Conservation (phyloP, 1,140 invertebrate species). For the Phymorhynchus buccinoides region DNA sequence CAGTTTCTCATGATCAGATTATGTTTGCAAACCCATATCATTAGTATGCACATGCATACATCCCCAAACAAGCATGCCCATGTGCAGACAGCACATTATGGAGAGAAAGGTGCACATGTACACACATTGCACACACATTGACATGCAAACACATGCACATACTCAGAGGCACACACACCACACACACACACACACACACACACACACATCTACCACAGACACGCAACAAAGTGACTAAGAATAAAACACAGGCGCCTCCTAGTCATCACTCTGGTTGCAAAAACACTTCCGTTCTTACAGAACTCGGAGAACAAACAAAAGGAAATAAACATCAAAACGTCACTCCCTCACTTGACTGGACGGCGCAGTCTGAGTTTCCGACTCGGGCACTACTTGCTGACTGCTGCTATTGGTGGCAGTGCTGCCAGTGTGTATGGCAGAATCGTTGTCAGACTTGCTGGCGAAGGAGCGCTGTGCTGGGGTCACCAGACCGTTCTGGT, state of each 20-base stretch:
- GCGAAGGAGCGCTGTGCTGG: constrained; percentile 4
- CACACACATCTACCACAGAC: background rate
- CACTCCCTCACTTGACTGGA: background rate
- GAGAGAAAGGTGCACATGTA: too few species aligned
- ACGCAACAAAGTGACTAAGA: too few species aligned
- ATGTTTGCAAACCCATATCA: too few species aligned
- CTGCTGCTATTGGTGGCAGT: constrained; percentile 9
- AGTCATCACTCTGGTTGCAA: too few species aligned
- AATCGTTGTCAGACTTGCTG: constrained; percentile 22
- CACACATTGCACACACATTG: background rate
- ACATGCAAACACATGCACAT: background rate
- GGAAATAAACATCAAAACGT: too few species aligned
- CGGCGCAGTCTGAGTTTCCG: background rate
- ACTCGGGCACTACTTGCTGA: background rate
- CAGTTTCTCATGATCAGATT: too few species aligned
- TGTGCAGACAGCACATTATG: too few species aligned
- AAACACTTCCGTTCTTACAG: too few species aligned
- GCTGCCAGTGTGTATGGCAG: background rate
- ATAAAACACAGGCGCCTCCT: too few species aligned
- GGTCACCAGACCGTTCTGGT: constrained; percentile 37
- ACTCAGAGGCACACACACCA: background rate
- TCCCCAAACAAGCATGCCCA: too few species aligned
- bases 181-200: background rate
- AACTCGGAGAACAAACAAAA: too few species aligned
- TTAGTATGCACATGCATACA: too few species aligned